These are phyloP conservation scores for Pseudochirops corinnae DNA, from an alignment of 2,797 vertebrate genomes.

Conservation along the genomic window DNA sequence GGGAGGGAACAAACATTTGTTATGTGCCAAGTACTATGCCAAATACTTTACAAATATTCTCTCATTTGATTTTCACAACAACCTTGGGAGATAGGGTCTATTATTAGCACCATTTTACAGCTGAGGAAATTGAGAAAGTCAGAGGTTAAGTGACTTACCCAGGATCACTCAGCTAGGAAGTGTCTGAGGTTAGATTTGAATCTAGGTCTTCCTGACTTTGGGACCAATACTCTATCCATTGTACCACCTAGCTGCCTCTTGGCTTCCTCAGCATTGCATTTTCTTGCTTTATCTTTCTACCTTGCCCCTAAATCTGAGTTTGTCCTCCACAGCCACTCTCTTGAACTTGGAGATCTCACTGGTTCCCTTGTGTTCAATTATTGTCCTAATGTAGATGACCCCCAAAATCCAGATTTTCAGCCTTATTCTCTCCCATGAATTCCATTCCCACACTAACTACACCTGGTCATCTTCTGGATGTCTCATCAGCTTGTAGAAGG, in stretches of 20 bases:
- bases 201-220: background rate
- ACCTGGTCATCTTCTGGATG: background rate
- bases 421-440: background rate
- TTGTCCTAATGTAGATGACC: background rate
- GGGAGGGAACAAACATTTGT: background rate
- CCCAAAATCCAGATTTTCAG: background rate
- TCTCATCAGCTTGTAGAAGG: background rate
- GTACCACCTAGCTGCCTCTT: background rate
- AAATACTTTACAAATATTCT: background rate
- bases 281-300: background rate
- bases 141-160: background rate
- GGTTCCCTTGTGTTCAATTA: background rate
- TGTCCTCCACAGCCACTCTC: background rate
- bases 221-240: background rate
- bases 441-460: background rate
- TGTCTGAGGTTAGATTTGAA: background rate
- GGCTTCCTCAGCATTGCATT: background rate
- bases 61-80: background rate
- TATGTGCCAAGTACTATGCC: background rate
- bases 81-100: background rate
- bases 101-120: background rate
- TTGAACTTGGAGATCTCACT: background rate
- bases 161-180: background rate
- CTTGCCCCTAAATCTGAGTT: background rate
- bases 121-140: conserved; percentile 1